Conservation (phyloP, 2,797 vertebrate genomes). For the Tiaroga cobitis region DNA sequence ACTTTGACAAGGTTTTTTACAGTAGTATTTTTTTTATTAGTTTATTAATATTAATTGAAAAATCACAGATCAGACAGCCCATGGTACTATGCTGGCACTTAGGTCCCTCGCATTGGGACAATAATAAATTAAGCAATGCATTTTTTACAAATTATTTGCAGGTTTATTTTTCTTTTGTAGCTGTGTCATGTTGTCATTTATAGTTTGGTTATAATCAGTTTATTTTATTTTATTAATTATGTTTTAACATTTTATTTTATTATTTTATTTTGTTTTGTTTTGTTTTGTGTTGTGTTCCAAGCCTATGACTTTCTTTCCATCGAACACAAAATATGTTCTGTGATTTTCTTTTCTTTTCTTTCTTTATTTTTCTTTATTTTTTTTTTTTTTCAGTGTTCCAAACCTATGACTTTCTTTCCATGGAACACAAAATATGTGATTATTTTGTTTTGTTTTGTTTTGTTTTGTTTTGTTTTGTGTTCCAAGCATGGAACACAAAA, state of each 20-base stretch:
- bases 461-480: no score
- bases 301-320: no score
- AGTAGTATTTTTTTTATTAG: background rate
- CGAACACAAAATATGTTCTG: no score
- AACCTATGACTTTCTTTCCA: background rate
- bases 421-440: no score
- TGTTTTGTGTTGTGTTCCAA: no score
- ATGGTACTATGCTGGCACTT: background rate
- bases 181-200: background rate
- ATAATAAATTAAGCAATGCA: background rate
- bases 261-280: background rate
- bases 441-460: no score
- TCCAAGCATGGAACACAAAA: no score
- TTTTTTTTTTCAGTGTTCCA: background rate
- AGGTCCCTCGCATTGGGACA: background rate
- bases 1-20: background rate
- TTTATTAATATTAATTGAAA: background rate
- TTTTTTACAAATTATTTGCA: background rate
- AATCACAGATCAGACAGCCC: background rate
- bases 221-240: background rate
- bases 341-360: no score
- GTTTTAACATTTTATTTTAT: background rate
- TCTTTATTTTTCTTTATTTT: no score
- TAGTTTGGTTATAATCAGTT: background rate
- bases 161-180: background rate